Evolutionary conservation across 2,113 vertebrate genomes (phyloP).

Genomic region (Ceratotherium simum): DNA sequence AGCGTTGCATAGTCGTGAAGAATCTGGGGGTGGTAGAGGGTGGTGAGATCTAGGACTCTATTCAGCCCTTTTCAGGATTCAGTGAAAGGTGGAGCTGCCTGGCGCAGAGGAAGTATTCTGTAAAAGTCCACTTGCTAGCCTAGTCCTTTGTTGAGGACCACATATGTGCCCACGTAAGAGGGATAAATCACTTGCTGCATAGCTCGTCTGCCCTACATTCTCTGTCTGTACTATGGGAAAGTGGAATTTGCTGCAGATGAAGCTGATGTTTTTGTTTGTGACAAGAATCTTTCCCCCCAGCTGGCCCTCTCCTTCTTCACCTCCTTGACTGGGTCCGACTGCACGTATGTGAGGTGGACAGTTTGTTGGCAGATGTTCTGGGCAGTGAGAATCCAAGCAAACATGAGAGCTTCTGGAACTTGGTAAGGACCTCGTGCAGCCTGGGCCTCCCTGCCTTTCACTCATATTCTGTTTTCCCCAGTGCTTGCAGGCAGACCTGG

Average conservation of each 20-base stretch:
- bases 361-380: slow-evolving; percentile 92
- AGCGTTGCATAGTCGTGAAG: not conserved
- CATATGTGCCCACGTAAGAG: not conserved
- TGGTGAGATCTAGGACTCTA: not conserved
- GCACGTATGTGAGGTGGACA: slow-evolving; percentile 95
- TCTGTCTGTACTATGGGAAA: not conserved
- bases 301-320: slow-evolving; percentile 93
- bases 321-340: slow-evolving; percentile 97
- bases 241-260: not conserved
- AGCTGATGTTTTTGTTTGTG: not conserved
- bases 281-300: slow-evolving; percentile 81
- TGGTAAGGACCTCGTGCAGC: slow-evolving; percentile 86
- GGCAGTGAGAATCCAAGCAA: slow-evolving; percentile 93
- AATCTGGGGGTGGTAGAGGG: not conserved
- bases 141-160: not conserved
- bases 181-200: not conserved
- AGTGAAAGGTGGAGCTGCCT: not conserved
- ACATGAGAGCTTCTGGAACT: slow-evolving; percentile 94
- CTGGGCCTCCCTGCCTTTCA: not conserved
- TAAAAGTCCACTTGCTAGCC: not conserved
- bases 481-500: rapidly evolving
- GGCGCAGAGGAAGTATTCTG: not conserved
- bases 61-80: not conserved
- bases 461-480: not conserved
- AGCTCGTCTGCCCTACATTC: not conserved